Percentiles rank a stretch among this genome's conserved stretches.
phyloP scores from a whole-genome alignment of 1,140 invertebrate species.

The Hylaeus volcanicus region DNA sequence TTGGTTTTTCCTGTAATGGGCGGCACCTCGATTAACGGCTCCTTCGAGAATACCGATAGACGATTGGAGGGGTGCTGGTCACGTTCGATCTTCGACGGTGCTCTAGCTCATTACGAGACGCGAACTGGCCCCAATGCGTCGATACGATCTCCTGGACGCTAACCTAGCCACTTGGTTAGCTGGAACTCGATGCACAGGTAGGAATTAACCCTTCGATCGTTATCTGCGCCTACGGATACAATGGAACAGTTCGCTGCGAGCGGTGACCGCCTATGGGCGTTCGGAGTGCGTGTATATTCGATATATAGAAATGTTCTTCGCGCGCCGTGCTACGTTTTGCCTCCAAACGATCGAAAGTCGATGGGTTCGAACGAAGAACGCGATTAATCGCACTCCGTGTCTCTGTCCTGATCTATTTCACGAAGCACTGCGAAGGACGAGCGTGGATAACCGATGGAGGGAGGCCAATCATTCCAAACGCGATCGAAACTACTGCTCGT shows the following conservation, averaged over 20 bases:
- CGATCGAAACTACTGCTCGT: not conserved
- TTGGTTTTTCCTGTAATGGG: conserved; percentile 42
- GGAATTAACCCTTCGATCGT: not conserved
- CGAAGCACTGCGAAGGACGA: not conserved
- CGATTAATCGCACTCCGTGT: conserved; percentile 6
- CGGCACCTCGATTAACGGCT: conserved; percentile 49
- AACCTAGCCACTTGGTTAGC: not conserved
- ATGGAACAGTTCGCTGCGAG: too few species aligned
- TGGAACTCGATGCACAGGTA: not conserved
- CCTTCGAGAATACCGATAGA: conserved; percentile 35
- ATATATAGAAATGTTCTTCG: too few species aligned
- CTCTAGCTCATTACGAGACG: conserved; percentile 42
- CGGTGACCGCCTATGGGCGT: too few species aligned
- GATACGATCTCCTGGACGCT: conserved; percentile 33
- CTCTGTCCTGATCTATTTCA: conserved; percentile 23
- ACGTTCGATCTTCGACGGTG: conserved; percentile 52
- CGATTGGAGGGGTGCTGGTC: conserved; percentile 36
- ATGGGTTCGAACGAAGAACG: not conserved
- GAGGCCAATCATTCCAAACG: not conserved
- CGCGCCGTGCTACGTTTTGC: too few species aligned
- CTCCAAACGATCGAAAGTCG: too few species aligned
- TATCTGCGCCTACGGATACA: too few species aligned
- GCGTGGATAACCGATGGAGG: not conserved
- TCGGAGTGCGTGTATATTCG: too few species aligned
- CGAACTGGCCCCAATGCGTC: conserved; percentile 14